These are phyloP conservation scores for Trissolcus brochymenae DNA, from an alignment of 2,888 invertebrate species.

Conservation along the genomic window DNA sequence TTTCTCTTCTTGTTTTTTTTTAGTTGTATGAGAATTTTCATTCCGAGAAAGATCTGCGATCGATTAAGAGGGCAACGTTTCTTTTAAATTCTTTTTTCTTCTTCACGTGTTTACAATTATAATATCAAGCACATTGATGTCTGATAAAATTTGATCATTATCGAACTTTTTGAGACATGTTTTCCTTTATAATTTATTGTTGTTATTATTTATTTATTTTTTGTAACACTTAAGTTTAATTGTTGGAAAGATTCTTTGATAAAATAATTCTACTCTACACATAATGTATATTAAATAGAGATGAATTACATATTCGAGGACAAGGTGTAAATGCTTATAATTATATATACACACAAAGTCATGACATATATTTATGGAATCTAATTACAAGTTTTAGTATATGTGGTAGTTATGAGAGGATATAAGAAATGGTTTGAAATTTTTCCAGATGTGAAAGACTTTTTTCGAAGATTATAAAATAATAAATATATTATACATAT, in stretches of 20 bases:
- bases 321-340: constrained; percentile 48
- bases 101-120: constrained; percentile 19
- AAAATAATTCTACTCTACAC: constrained; percentile 27
- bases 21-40: background rate
- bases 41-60: constrained; percentile 16
- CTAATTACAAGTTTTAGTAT: constrained; percentile 50
- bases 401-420: constrained; percentile 49
- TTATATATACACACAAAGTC: constrained; percentile 45
- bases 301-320: constrained; percentile 21
- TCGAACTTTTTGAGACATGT: background rate
- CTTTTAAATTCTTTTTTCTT: constrained; percentile 8
- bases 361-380: constrained; percentile 57
- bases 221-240: background rate
- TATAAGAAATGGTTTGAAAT: constrained; percentile 62
- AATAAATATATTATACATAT: no score
- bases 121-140: no score
- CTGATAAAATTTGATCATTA: no score
- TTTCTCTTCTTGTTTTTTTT: background rate
- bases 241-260: no score
- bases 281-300: constrained; percentile 37
- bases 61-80: no score
- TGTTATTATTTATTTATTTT: background rate
- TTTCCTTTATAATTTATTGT: constrained; percentile 22
- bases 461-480: constrained; percentile 59
- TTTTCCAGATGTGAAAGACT: constrained; percentile 64